phyloP scores from a whole-genome alignment of 23 tunicate species.

The Ciona savignyi region DNA sequence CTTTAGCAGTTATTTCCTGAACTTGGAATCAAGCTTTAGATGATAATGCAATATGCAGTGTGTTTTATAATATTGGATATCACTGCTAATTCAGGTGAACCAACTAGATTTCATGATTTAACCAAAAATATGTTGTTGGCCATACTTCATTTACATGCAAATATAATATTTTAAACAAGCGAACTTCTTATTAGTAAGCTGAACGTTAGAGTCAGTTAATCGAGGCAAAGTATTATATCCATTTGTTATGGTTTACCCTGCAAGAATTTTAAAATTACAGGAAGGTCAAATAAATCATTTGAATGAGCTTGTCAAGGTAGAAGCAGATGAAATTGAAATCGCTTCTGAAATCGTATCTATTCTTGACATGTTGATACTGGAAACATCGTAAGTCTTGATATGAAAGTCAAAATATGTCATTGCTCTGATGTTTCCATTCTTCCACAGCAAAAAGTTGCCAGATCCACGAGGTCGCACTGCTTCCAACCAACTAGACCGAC shows the following conservation, averaged over 20 bases:
- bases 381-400: slow-evolving; percentile 55
- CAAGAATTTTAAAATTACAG: too few relatives aligned
- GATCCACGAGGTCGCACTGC: slow-evolving; percentile 78
- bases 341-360: slow-evolving; percentile 82
- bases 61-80: too few relatives aligned
- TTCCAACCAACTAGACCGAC: slow-evolving; percentile 67
- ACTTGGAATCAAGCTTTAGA: too few relatives aligned
- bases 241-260: too few relatives aligned
- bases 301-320: slow-evolving; percentile 40
- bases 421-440: background rate
- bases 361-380: slow-evolving; percentile 62
- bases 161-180: background rate
- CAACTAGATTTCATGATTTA: too few relatives aligned
- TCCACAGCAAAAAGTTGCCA: slow-evolving; percentile 57
- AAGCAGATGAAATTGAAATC: slow-evolving; percentile 56
- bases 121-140: too few relatives aligned
- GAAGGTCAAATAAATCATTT: background rate
- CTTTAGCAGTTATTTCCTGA: background rate
- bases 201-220: background rate
- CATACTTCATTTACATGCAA: too few relatives aligned
- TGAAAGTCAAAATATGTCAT: background rate
- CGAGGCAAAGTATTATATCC: too few relatives aligned
- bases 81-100: too few relatives aligned
- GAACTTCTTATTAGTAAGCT: background rate
- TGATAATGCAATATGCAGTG: too few relatives aligned